Percentiles rank a stretch among this genome's conserved stretches.
phyloP scores from a whole-genome alignment of 2,113 vertebrate genomes.

The Mirounga angustirostris region DNA sequence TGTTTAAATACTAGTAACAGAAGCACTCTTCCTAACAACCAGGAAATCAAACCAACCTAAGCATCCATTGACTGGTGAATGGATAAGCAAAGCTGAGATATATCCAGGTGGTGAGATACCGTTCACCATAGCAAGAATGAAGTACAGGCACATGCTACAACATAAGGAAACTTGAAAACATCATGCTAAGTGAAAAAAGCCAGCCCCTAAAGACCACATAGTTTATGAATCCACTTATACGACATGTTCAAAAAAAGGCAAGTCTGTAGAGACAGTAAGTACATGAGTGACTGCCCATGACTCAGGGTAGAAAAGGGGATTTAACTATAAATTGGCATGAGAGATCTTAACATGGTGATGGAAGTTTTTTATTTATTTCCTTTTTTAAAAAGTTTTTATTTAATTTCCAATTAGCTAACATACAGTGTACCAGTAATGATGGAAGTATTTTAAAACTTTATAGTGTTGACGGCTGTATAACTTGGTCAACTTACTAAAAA shows the following conservation, averaged over 20 bases:
- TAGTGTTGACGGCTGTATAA: neutral
- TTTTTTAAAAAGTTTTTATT: neutral
- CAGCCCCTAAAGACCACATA: neutral
- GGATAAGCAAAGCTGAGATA: neutral
- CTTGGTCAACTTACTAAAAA: neutral
- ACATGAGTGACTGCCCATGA: neutral
- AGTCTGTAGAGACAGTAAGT: neutral
- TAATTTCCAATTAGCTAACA: neutral
- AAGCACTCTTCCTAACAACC: neutral
- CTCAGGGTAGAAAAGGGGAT: neutral
- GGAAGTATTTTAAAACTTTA: neutral
- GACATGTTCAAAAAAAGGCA: neutral
- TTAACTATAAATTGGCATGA: neutral
- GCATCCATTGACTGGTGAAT: neutral
- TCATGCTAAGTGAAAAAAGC: neutral
- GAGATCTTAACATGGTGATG: neutral
- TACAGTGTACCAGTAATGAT: neutral
- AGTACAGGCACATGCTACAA: neutral
- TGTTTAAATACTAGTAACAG: neutral
- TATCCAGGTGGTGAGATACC: neutral
- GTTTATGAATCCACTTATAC: neutral
- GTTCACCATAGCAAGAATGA: conserved; percentile 7
- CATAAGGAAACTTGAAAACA: neutral
- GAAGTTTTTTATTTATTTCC: neutral
- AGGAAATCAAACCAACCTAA: neutral